Evolutionary conservation across 2,113 vertebrate genomes (phyloP), one percentile per base, ranked within the genome.

Genomic region (Leucopsar rothschildi): DNA sequence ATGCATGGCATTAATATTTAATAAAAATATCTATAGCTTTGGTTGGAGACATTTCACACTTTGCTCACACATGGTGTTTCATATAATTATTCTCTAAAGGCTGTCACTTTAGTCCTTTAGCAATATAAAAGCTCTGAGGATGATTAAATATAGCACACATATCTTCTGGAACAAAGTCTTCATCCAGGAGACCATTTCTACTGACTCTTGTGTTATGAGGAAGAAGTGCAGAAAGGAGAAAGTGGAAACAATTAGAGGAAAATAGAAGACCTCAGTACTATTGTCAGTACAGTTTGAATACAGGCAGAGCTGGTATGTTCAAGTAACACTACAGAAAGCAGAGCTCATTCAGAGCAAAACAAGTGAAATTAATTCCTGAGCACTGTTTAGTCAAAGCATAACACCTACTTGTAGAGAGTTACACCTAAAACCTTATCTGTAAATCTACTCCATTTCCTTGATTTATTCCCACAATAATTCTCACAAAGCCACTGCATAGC

Each of bases 1-100:
- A 95, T 86, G 94, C 88, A 92, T 88, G 91, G 88, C 96, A 97
- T 98, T 97, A 97, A 97, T 98, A 98, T 98, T 98, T 98, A 97
- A 98, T 97, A 97, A 98, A 97, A 97, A 97, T 96, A 95, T 93
- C 96, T 95, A 97, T 94, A 87, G 94, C 93, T 86, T 91, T 37
- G 31, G 85, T 96, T 96, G 63, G 81, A 97, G 96, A 95, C 96
- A 95, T 98, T 98, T 97, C 96, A 96, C 94, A 97, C 96, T 95
- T 92, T 85, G 88, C 93, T 98, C 97, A 95, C 72, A 97, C 90
- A 92, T 92, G 94, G 96, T 94, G 92, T 97, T 97, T 97, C 95
- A 97, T 95, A 92, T 88, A 93, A 96, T 98, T 97, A 96, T 93
- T 97, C 96, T 95, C 96, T 82, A 86, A 94, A 96, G 76, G 70